Evolutionary conservation across 1,140 invertebrate species (phyloP), one percentile per base, ranked within the genome.

Genomic region (Mylabris phalerata): DNA sequence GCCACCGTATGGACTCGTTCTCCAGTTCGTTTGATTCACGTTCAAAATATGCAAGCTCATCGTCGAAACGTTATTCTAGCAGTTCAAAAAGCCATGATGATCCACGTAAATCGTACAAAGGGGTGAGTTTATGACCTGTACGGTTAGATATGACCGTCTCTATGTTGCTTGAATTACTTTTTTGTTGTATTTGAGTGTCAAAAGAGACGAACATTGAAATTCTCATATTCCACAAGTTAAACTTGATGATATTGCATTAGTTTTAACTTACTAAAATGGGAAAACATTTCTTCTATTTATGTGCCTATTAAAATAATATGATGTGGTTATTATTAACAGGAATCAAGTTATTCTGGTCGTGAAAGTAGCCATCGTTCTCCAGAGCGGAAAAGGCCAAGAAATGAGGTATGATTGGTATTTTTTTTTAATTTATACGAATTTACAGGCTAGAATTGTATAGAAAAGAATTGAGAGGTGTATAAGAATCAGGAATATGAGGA

Each of bases 351-450:
- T 49, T 64, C 63, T 27, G 41, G 54, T 25, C 48, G 61, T 39
- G 62, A 59, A 19, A 60, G 54, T 38, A 63, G 66, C 10, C 62
- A 67, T 44, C 61, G 71, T 50, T 73, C 72, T 13, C 72, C 72
- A 5, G 72, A 73, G 1, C 61, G 71, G 41, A 73, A 73, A 57
- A 56, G 71, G 55, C 50, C 65, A 5, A 67, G 71, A 57, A 57
- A 62, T 40, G 72, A 73, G 57, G 71, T 73, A 70, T 61, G 67
- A 69, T 39, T 50, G 19, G 38, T 11, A 13, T 57, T 48, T 46
- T 45, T 55, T 41, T n/a, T 45, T 57, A 44, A 43, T 45, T 48
- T 50, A 46, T 13, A 51, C 48, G 51, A 45, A 49, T 63, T 61
- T 45, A 62, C 59, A 65, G 62, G 57, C 25, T 45, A 9, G 41